Percentiles rank a stretch among this genome's conserved stretches.
Evolutionary conservation across 2,797 vertebrate genomes (phyloP).

Genomic region (Neoniphon sammara): DNA sequence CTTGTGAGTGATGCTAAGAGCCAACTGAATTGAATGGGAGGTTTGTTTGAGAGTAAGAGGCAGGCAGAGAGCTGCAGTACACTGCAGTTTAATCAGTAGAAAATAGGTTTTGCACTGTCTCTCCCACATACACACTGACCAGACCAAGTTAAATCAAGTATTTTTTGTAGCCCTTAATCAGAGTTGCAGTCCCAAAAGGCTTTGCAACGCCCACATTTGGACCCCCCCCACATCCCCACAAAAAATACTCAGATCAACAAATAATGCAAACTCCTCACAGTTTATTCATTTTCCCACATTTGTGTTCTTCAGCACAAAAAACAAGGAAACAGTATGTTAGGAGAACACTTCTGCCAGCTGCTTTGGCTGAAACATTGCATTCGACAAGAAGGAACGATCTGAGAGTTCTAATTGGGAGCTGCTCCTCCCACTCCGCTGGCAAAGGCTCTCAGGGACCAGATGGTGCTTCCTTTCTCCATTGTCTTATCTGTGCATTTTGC

Average conservation of each 20-base stretch:
- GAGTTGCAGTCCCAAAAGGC: too few species aligned
- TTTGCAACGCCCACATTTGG: too few species aligned
- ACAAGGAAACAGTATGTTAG: background rate
- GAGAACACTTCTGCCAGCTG: background rate
- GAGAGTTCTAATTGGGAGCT: slow-evolving; percentile 12
- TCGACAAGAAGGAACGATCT: slow-evolving; percentile 11
- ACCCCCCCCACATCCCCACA: too few species aligned
- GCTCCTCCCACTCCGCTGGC: slow-evolving; percentile 15
- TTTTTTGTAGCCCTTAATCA: too few species aligned
- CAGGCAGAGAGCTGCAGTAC: too few species aligned
- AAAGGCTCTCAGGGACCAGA: slow-evolving; percentile 40
- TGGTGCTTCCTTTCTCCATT: slow-evolving; percentile 29
- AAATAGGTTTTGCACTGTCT: too few species aligned
- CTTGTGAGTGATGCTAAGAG: too few species aligned
- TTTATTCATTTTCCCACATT: background rate
- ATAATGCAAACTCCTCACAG: background rate
- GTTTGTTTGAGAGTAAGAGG: too few species aligned
- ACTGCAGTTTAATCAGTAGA: too few species aligned
- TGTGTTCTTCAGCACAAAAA: background rate
- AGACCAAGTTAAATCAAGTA: too few species aligned
- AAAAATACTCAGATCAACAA: background rate
- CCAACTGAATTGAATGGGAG: too few species aligned
- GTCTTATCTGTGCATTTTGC: slow-evolving; percentile 49
- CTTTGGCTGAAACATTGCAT: background rate
- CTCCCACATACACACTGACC: too few species aligned